Conservation (phyloP, 1,140 invertebrate species). For the Cyrtorhinus lividipennis region DNA sequence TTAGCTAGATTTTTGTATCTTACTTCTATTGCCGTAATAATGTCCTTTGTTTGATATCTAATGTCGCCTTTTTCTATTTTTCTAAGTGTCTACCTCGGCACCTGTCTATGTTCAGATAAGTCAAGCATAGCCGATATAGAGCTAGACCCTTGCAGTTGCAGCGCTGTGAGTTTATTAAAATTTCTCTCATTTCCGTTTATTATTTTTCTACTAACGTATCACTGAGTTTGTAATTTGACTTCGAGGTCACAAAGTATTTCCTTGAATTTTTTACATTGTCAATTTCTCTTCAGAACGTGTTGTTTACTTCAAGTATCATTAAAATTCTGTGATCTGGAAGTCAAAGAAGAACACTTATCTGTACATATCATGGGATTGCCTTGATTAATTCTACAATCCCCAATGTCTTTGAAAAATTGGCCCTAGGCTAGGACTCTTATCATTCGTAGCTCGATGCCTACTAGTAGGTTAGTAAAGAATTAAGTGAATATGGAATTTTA, state of each 20-base stretch:
- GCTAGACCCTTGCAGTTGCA: neutral
- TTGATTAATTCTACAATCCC: neutral
- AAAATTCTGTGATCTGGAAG: neutral
- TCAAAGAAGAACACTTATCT: neutral
- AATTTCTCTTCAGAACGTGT: no score
- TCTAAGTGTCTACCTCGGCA: neutral
- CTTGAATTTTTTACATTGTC: no score
- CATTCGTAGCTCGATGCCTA: no score
- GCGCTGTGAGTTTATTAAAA: conserved; percentile 1
- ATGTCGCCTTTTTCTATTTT: conserved; percentile 1
- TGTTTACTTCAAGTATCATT: no score
- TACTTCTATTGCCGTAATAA: no score
- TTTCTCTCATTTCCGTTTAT: no score
- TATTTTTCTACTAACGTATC: neutral
- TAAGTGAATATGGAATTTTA: no score
- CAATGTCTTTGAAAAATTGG: neutral
- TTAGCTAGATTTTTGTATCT: no score
- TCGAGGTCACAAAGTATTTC: neutral
- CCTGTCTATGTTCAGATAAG: conserved; percentile 2
- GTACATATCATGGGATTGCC: neutral
- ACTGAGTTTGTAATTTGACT: neutral
- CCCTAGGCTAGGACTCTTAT: no score
- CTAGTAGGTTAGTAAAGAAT: no score
- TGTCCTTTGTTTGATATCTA: no score
- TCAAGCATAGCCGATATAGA: neutral